phyloP scores from a whole-genome alignment of 2,113 vertebrate species.

The Pseudorasbora parva region DNA sequence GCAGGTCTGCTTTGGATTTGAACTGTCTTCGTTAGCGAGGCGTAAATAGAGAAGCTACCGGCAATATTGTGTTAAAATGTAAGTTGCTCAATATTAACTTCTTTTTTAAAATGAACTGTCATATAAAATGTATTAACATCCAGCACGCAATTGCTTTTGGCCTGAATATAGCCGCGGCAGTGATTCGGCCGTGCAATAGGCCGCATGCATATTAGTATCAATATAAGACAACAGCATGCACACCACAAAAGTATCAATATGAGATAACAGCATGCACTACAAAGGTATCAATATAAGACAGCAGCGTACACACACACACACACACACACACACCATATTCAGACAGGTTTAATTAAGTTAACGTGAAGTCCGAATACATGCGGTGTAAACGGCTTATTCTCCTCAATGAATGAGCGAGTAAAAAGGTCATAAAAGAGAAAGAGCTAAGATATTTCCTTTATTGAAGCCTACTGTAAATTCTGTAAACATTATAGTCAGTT shows the following conservation, averaged over 20 bases:
- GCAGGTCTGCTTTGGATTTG: neutral
- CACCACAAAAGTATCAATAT: neutral
- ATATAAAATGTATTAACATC: neutral
- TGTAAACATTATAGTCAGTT: neutral
- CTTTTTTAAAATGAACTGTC: neutral
- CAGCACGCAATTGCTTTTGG: neutral
- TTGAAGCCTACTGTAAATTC: no score
- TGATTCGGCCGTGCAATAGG: no score
- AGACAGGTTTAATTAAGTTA: neutral
- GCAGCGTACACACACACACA: no score
- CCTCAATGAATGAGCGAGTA: neutral
- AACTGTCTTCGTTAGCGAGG: neutral
- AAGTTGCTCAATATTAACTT: neutral
- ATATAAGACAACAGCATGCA: neutral
- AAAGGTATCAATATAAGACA: no score
- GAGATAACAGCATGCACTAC: neutral
- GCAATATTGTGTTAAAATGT: neutral
- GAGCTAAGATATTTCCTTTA: neutral
- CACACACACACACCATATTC: neutral
- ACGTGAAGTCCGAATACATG: neutral
- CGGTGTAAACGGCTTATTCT: neutral
- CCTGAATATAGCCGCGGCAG: neutral
- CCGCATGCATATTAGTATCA: neutral
- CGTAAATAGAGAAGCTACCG: neutral
- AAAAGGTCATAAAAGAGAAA: neutral